A percentile compares a stretch with the other conserved stretches of the same genome.
phyloP scores from a whole-genome alignment of 2,113 vertebrate genomes.

The Cyprinodon brontotheroides region DNA sequence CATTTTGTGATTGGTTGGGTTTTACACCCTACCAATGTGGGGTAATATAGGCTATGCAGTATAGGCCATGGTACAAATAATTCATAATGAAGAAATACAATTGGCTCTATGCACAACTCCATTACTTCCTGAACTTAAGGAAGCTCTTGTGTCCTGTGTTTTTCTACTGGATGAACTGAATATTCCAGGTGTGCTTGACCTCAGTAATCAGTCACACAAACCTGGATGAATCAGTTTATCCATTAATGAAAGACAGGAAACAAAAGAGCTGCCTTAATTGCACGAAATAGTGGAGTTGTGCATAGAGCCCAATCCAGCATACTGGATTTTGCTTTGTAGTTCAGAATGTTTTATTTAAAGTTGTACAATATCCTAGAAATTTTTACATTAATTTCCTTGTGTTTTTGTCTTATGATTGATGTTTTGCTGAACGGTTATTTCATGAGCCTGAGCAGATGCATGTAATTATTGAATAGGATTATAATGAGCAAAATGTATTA shows the following conservation, averaged over 20 bases:
- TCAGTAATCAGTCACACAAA: too few species aligned
- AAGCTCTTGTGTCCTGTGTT: too few species aligned
- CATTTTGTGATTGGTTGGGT: neutral
- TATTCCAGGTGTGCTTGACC: too few species aligned
- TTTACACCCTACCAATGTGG: neutral
- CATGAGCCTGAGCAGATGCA: neutral
- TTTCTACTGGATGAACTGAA: too few species aligned
- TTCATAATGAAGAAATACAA: neutral
- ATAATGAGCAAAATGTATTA: neutral
- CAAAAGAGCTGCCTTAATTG: too few species aligned
- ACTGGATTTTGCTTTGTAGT: neutral
- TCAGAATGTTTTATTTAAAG: neutral
- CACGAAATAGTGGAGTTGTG: too few species aligned
- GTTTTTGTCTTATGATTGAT: neutral
- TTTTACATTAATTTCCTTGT: neutral
- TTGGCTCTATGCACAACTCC: too few species aligned
- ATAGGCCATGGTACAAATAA: too few species aligned
- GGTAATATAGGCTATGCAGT: neutral
- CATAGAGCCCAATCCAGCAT: too few species aligned
- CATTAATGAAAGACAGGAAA: too few species aligned
- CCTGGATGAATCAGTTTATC: too few species aligned
- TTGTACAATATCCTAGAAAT: neutral
- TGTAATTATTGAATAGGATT: neutral
- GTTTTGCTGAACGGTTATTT: neutral
- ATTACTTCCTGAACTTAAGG: too few species aligned